These are phyloP conservation scores for Ceratitis capitata DNA, from an alignment of 1,140 invertebrate species.

Conservation along the genomic window DNA sequence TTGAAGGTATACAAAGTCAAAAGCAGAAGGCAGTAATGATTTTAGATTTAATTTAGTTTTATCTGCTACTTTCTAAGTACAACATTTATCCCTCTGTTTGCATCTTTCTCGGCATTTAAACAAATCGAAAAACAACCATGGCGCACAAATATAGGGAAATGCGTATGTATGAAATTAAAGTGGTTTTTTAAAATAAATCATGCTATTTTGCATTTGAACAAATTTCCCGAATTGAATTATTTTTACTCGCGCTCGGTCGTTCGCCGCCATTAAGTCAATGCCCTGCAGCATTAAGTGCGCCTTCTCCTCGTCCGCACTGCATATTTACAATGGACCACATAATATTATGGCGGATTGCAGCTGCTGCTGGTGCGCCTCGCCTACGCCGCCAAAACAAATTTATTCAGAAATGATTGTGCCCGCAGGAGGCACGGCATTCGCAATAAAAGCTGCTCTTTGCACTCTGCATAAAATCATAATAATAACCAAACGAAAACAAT, in stretches of 20 bases:
- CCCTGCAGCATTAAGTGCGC: neutral
- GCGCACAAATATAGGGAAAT: too few species aligned
- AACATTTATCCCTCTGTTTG: too few species aligned
- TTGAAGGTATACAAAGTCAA: too few species aligned
- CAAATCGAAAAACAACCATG: too few species aligned
- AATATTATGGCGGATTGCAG: neutral
- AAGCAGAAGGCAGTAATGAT: too few species aligned
- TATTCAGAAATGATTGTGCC: neutral
- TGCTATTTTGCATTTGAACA: neutral
- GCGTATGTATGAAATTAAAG: too few species aligned
- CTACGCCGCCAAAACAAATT: neutral
- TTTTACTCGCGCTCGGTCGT: neutral
- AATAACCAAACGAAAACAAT: neutral
- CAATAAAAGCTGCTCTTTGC: neutral
- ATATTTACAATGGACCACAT: neutral
- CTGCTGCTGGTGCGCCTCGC: neutral
- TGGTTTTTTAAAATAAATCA: too few species aligned
- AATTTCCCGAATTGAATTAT: neutral
- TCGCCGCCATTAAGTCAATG: neutral
- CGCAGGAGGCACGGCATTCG: neutral
- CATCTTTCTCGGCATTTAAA: too few species aligned
- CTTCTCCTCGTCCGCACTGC: neutral
- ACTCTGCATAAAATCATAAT: neutral
- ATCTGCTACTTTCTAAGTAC: too few species aligned
- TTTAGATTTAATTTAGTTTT: too few species aligned